A percentile compares a stretch with the other conserved stretches of the same genome.
These are phyloP conservation scores for Microtus obscurus DNA, from an alignment of 2,797 vertebrate species.

Conservation along the genomic window DNA sequence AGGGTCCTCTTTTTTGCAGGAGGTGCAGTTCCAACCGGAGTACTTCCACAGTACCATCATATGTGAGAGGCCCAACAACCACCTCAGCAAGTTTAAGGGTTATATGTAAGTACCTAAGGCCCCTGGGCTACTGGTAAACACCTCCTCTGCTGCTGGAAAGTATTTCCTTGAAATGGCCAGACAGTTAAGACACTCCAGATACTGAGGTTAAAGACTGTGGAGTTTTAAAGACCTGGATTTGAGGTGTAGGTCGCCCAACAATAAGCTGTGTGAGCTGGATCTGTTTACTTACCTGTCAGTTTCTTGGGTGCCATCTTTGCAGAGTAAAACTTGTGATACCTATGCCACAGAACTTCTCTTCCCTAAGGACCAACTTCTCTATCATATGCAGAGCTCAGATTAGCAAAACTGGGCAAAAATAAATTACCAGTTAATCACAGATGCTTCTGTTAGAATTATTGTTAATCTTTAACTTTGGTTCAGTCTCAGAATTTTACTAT, in stretches of 20 bases:
- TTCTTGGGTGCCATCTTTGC: background rate
- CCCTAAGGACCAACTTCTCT: background rate
- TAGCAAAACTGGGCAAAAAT: background rate
- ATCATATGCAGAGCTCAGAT: background rate
- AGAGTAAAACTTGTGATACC: background rate
- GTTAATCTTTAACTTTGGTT: background rate
- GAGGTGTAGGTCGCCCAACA: background rate
- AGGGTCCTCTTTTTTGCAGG: constrained; percentile 85
- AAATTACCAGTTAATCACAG: background rate
- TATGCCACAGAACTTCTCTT: background rate
- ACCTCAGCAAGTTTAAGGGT: constrained; percentile 96
- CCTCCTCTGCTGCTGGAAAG: background rate
- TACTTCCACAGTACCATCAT: constrained; percentile 90
- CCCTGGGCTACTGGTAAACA: background rate
- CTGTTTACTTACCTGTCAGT: constrained; percentile 19
- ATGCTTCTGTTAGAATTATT: background rate
- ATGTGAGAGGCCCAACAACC: constrained; percentile 95
- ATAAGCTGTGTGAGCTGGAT: background rate
- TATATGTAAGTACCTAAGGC: constrained; percentile 93
- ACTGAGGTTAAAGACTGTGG: background rate
- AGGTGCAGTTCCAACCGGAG: constrained; percentile 90
- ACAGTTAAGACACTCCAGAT: background rate
- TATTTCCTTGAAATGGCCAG: constrained; percentile 7
- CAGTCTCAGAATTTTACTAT: background rate
- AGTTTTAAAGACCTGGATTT: background rate